Percentiles rank a stretch among this genome's conserved stretches.
These are phyloP conservation scores for Rhagophthalmus giganteus DNA, from an alignment of 2,888 invertebrate genomes.

Conservation along the genomic window DNA sequence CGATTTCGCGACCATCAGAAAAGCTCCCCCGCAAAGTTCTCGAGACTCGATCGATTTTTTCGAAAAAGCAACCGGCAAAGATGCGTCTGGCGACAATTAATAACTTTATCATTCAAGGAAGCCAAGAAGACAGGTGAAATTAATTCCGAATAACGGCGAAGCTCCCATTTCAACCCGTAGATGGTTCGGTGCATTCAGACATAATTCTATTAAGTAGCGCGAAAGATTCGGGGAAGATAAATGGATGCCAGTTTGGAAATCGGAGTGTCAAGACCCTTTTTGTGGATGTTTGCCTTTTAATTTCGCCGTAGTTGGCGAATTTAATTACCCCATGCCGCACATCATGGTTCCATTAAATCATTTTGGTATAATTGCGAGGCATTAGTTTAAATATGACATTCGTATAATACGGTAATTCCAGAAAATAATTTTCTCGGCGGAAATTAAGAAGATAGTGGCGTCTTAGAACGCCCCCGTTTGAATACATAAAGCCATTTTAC, in stretches of 20 bases:
- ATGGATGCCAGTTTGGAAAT: conserved; percentile 15
- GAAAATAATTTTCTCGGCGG: conserved; percentile 49
- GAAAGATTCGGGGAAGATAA: conserved; percentile 14
- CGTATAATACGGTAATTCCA: conserved; percentile 42
- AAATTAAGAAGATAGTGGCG: conserved; percentile 51
- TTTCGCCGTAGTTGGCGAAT: conserved; percentile 29
- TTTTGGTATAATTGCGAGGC: conserved; percentile 30
- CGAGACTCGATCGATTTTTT: too few relatives aligned
- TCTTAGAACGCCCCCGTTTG: conserved; percentile 37
- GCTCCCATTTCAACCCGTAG: conserved; percentile 5
- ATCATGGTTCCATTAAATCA: conserved; percentile 35
- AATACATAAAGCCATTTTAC: conserved; percentile 47
- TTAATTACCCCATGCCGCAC: conserved; percentile 34
- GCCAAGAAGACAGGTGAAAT: not conserved
- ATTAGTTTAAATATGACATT: conserved; percentile 42
- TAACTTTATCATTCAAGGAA: too few relatives aligned
- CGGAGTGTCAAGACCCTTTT: conserved; percentile 18
- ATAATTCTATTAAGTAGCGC: conserved; percentile 15
- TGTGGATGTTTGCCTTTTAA: conserved; percentile 34
- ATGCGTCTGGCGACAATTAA: too few relatives aligned
- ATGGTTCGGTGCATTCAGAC: conserved; percentile 9
- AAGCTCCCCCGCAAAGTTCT: too few relatives aligned
- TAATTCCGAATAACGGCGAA: not conserved
- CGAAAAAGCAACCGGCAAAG: too few relatives aligned
- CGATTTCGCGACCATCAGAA: too few relatives aligned